Evolutionary conservation across 2,888 invertebrate species (phyloP).

Genomic region (Drosophila paramelanica): DNA sequence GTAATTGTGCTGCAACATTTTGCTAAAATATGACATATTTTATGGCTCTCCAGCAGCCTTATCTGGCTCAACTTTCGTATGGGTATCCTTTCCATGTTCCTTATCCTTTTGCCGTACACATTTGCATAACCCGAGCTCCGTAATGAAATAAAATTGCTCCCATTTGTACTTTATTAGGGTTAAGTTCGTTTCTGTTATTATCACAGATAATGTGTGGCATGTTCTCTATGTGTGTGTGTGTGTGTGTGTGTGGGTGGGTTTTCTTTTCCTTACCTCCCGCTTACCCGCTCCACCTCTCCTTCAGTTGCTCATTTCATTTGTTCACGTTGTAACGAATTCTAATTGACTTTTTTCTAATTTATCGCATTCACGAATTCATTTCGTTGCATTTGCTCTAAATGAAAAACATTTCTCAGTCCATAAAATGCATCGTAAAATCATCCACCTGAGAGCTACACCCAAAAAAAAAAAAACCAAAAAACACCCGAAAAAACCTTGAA

Average conservation of each 20-base stretch:
- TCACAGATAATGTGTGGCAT: conserved; percentile 65
- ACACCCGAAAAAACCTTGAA: conserved; percentile 7
- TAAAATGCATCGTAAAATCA: conserved; percentile 74
- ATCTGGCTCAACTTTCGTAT: conserved; percentile 45
- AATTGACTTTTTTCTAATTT: conserved; percentile 65
- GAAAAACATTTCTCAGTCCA: conserved; percentile 64
- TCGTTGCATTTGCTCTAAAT: conserved; percentile 54
- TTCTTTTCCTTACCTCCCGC: background rate
- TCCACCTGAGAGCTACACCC: conserved; percentile 57
- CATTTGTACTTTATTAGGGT: conserved; percentile 78
- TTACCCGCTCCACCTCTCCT: background rate
- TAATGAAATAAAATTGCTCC: conserved; percentile 79
- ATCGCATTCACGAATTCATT: conserved; percentile 47
- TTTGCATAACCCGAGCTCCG: conserved; percentile 32
- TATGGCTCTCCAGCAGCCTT: conserved; percentile 73
- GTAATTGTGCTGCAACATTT: conserved; percentile 66
- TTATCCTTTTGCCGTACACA: conserved; percentile 12
- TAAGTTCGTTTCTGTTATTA: conserved; percentile 52
- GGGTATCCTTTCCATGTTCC: conserved; percentile 28
- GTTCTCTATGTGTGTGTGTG: conserved; percentile 11
- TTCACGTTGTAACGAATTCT: conserved; percentile 52
- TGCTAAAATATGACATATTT: conserved; percentile 82
- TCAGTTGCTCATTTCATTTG: conserved; percentile 7
- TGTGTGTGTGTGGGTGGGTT: conserved; percentile 1
- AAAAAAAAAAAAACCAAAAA: conserved; percentile 6